Evolutionary conservation across 2,888 invertebrate genomes (phyloP), one percentile per base, ranked within the genome.

Genomic region (Lymantria dispar): DNA sequence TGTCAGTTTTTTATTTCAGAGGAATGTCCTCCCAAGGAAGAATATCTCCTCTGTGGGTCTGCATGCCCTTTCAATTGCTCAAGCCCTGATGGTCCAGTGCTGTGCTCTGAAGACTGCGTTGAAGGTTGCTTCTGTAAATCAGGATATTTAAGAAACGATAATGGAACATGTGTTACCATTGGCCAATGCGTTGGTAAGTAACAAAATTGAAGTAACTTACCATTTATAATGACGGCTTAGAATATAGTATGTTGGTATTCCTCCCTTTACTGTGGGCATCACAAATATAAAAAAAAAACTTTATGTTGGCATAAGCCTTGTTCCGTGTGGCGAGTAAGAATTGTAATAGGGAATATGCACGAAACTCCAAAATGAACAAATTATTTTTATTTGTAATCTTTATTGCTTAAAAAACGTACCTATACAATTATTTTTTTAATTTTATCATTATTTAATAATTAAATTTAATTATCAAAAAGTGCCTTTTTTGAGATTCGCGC

Each of bases 101-200:
- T 60, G 14, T 90, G 90, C 48, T 53, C 69, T 0, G 80, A 80
- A 0, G 80, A 83, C 37, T 91, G 91, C 45, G 68, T 78, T 0
- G 85, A 88, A 33, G 91, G 90, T 0, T 91, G 91, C 70, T 90
- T 87, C 79, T 91, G 91, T 58, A 80, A 78, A 50, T 49, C 78
- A 0, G 89, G 87, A 0, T 86, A 69, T 57, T 68, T 90, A 60
- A 78, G 87, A 47, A 68, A 83, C 11, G 83, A 83, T 1, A 89
- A 84, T n/a, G 84, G 80, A 0, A 83, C 82, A 0, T 91, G 91
- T 48, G 84, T 90, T 3, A 76, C 62, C 0, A 72, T 75, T 52
- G 82, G 85, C 11, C 64, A 79, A 46, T 90, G 90, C 56, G 61
- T 72, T 58, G 78, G 76, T 64, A 48, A 39, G 76, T 39, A 22